Percentiles rank a stretch among this genome's conserved stretches.
Conservation (phyloP, 2,113 vertebrate genomes). For the Eptesicus fuscus region DNA sequence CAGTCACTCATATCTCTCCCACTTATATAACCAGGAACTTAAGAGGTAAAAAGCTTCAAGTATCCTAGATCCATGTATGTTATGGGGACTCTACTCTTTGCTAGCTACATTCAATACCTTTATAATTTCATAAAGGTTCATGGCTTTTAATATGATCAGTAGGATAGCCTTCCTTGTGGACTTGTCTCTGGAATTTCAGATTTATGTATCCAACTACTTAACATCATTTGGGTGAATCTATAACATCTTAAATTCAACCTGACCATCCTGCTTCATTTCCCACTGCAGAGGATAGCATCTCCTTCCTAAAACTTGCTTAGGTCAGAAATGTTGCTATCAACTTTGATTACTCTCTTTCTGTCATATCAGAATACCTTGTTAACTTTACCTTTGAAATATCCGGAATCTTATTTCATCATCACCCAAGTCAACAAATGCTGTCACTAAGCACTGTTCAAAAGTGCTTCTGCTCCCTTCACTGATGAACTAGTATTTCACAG, state of each 20-base stretch:
- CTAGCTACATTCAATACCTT: background rate
- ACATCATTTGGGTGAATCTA: background rate
- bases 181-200: background rate
- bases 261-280: background rate
- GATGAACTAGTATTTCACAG: background rate
- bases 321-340: background rate
- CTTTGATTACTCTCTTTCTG: background rate
- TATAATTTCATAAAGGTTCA: background rate
- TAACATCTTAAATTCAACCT: background rate
- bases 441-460: background rate
- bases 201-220: background rate
- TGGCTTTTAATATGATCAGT: background rate
- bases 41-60: background rate
- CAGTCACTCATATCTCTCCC: background rate
- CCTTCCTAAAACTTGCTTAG: background rate
- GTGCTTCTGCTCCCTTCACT: background rate
- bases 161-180: background rate
- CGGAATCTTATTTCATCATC: background rate
- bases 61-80: accelerated
- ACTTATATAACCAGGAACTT: background rate
- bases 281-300: background rate
- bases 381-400: background rate
- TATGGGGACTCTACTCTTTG: background rate
- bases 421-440: background rate
- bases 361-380: background rate